A percentile compares a stretch with the other conserved stretches of the same genome.
Evolutionary conservation across 1,140 invertebrate genomes (phyloP).

Genomic region (Sesamia nonagrioides): DNA sequence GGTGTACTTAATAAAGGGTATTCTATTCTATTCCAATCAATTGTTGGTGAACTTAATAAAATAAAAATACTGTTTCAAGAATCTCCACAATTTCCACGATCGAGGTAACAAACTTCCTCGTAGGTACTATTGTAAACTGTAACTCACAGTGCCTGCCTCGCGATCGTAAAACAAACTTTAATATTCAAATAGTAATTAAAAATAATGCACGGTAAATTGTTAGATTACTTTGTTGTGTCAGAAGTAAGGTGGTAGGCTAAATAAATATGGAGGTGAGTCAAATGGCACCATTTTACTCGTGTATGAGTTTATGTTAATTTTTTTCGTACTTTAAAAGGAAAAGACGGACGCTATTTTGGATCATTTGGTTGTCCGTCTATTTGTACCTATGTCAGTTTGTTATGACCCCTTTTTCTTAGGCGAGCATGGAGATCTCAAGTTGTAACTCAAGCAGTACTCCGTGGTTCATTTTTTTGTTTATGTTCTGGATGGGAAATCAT

Average conservation of each 20-base stretch:
- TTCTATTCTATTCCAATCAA: too few relatives aligned
- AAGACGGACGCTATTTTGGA: too few relatives aligned
- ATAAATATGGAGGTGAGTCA: background rate
- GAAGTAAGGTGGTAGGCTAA: background rate
- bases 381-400: too few relatives aligned
- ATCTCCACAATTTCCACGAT: background rate
- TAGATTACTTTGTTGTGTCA: constrained; percentile 13
- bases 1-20: too few relatives aligned
- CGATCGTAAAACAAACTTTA: constrained; percentile 40
- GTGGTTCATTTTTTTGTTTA: too few relatives aligned
- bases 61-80: background rate
- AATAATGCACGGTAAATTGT: constrained; percentile 25
- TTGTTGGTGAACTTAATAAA: too few relatives aligned
- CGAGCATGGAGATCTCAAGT: too few relatives aligned
- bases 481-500: too few relatives aligned
- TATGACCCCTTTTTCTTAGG: too few relatives aligned
- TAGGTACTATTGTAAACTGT: constrained; percentile 21
- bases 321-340: too few relatives aligned
- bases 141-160: constrained; percentile 6
- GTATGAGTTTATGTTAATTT: background rate
- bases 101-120: background rate
- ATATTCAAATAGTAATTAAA: constrained; percentile 49
- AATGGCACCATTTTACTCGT: background rate
- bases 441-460: too few relatives aligned
- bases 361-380: too few relatives aligned